A percentile compares a stretch with the other conserved stretches of the same genome.
These are phyloP conservation scores for Synergus gifuensis DNA, from an alignment of 2,888 invertebrate genomes.

Conservation along the genomic window DNA sequence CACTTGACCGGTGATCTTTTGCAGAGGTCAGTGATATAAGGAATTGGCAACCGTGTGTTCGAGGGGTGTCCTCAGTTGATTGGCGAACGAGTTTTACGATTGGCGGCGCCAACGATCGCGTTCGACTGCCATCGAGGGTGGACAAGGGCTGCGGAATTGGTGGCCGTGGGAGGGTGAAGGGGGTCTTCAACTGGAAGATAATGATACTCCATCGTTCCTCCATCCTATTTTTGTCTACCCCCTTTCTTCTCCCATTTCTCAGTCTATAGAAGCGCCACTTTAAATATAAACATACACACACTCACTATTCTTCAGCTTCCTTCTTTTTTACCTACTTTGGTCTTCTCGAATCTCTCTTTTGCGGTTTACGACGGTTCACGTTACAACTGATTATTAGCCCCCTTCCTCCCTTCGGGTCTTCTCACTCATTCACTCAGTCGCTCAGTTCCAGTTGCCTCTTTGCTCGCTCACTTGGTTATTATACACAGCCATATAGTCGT, in stretches of 20 bases:
- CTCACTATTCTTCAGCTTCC: conserved; percentile 44
- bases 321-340: conserved; percentile 42
- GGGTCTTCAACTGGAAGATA: conserved; percentile 48
- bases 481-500: conserved; percentile 66
- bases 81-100: conserved; percentile 68
- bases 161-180: conserved; percentile 38
- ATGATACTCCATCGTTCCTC: conserved; percentile 48
- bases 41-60: conserved; percentile 51
- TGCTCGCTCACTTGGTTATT: conserved; percentile 62
- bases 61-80: conserved; percentile 59
- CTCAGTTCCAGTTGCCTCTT: conserved; percentile 49
- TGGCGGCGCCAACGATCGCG: conserved; percentile 70
- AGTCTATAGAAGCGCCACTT: conserved; percentile 29
- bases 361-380: conserved; percentile 71
- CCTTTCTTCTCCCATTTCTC: neutral
- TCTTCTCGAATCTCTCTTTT: conserved; percentile 51
- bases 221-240: conserved; percentile 37
- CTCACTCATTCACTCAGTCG: conserved; percentile 49
- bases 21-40: conserved; percentile 36
- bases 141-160: conserved; percentile 43
- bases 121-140: conserved; percentile 57
- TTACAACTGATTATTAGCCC: conserved; percentile 77
- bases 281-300: conserved; percentile 54
- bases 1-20: conserved; percentile 24
- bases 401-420: conserved; percentile 55